A percentile compares a stretch with the other conserved stretches of the same genome.
phyloP scores from a whole-genome alignment of 2,113 vertebrate species.

The Coptodon bakossiorum region DNA sequence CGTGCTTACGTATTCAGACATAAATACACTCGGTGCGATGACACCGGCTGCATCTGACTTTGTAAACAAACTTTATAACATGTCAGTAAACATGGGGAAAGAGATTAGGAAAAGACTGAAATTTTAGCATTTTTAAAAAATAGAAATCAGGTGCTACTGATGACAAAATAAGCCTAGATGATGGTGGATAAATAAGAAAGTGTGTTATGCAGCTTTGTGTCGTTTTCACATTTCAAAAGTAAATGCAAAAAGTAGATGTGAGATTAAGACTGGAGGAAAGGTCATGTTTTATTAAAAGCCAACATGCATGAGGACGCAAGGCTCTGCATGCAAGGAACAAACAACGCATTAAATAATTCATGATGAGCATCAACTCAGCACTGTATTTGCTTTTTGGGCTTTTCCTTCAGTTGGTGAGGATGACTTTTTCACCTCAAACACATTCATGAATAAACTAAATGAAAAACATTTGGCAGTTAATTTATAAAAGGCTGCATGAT shows the following conservation, averaged over 20 bases:
- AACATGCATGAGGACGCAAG: background rate
- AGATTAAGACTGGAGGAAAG: background rate
- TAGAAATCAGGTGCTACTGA: conserved; percentile 44
- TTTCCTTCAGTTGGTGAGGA: background rate
- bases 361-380: background rate
- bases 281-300: conserved; percentile 18
- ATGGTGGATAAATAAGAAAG: background rate
- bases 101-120: background rate
- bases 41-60: conserved; percentile 16
- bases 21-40: conserved; percentile 26
- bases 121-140: background rate
- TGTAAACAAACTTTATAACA: conserved; percentile 31
- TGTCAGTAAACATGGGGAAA: background rate
- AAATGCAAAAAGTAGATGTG: background rate
- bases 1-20: conserved; percentile 19
- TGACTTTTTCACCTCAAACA: background rate
- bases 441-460: background rate
- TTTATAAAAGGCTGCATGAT: background rate
- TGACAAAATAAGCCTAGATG: conserved; percentile 70
- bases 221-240: background rate
- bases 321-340: background rate
- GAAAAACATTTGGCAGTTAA: background rate
- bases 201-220: background rate
- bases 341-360: conserved; percentile 18
- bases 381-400: background rate